Conservation (phyloP, 1,140 invertebrate species). For the Mizuhopecten yessoensis region DNA sequence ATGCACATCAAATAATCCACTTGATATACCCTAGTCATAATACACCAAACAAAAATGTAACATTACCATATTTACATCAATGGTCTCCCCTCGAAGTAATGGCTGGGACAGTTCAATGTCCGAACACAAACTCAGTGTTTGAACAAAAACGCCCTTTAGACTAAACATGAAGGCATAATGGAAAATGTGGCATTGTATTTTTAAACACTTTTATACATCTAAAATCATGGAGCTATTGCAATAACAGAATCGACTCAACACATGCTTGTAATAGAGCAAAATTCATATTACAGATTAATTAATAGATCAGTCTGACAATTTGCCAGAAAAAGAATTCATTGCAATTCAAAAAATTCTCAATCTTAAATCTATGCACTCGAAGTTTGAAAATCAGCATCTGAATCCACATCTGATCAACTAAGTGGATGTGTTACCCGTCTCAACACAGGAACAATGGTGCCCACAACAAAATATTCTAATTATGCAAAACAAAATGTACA, state of each 20-base stretch:
- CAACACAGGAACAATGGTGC: not conserved
- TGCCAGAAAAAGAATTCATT: not conserved
- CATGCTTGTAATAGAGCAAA: no score
- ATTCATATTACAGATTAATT: not conserved
- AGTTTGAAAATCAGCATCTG: no score
- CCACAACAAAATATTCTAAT: not conserved
- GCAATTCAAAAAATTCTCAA: not conserved
- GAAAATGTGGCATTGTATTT: no score
- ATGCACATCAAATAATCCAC: not conserved
- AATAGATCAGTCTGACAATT: not conserved
- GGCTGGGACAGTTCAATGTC: not conserved
- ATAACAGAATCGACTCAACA: not conserved
- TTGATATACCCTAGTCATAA: not conserved
- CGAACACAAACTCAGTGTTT: not conserved
- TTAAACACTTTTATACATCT: no score
- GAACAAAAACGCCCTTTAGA: not conserved
- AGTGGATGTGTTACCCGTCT: not conserved
- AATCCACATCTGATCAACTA: not conserved
- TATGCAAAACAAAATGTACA: constrained; percentile 22
- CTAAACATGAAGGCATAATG: no score
- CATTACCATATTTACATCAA: not conserved
- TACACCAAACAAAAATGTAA: not conserved
- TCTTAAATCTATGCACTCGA: not conserved
- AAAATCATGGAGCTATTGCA: not conserved
- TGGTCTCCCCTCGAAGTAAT: not conserved